phyloP scores from a whole-genome alignment of 2,797 vertebrate genomes.

The Chelon auratus region DNA sequence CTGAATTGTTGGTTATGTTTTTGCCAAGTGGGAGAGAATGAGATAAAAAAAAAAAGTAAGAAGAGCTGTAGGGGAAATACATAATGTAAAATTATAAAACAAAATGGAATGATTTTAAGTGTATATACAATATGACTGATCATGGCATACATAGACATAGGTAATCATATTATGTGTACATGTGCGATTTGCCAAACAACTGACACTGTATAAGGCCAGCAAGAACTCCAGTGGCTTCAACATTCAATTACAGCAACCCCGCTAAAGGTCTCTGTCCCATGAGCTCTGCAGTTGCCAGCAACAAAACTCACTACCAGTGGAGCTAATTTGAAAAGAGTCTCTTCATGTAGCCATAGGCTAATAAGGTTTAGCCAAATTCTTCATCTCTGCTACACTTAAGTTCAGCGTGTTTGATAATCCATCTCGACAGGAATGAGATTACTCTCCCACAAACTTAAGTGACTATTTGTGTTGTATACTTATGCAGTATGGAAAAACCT shows the following conservation, averaged over 20 bases:
- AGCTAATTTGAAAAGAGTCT: conserved; percentile 44
- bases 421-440: conserved; percentile 6
- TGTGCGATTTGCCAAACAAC: conserved; percentile 8
- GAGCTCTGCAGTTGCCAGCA: conserved; percentile 29
- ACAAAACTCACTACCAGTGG: conserved; percentile 31
- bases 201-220: conserved; percentile 10
- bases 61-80: not conserved
- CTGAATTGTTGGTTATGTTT: conserved; percentile 16
- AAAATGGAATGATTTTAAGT: not conserved
- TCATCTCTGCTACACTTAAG: conserved; percentile 15
- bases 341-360: conserved; percentile 32
- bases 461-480: not conserved
- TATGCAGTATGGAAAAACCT: not conserved
- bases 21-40: no score
- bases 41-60: not conserved
- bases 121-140: not conserved
- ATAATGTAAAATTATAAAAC: not conserved
- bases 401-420: conserved; percentile 17
- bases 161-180: conserved; percentile 15
- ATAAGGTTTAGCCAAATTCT: conserved; percentile 25
- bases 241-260: conserved; percentile 37
- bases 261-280: conserved; percentile 35
- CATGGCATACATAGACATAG: not conserved
- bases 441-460: not conserved
- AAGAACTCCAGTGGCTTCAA: conserved; percentile 19